Percentiles rank a stretch among this genome's conserved stretches.
These are phyloP conservation scores for Magallana nippona DNA, from an alignment of 2,888 invertebrate genomes.

Conservation along the genomic window DNA sequence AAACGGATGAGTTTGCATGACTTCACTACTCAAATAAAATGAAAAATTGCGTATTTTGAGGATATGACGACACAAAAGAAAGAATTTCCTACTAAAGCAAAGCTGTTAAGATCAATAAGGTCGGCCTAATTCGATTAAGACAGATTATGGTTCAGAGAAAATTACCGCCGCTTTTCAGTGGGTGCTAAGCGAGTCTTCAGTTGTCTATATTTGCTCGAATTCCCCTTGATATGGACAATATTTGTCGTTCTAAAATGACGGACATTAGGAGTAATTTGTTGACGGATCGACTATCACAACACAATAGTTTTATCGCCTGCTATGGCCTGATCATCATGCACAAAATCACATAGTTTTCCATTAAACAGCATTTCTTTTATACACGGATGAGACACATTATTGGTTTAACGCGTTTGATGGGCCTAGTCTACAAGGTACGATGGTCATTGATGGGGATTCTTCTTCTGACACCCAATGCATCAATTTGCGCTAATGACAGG, in stretches of 20 bases:
- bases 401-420: slow-evolving; percentile 16
- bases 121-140: slow-evolving; percentile 16
- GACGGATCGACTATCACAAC: slow-evolving; percentile 30
- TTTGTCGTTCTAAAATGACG: slow-evolving; percentile 17
- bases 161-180: slow-evolving; percentile 4
- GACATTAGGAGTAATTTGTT: slow-evolving; percentile 23
- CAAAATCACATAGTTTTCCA: slow-evolving; percentile 29
- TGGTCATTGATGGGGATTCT: not conserved
- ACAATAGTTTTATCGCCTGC: slow-evolving; percentile 33
- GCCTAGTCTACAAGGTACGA: slow-evolving; percentile 9
- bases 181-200: slow-evolving; percentile 6
- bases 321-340: slow-evolving; percentile 14
- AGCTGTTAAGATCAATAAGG: not conserved
- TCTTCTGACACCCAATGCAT: slow-evolving; percentile 26
- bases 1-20: no score
- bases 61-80: not conserved
- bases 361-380: slow-evolving; percentile 14
- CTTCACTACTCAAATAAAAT: no score
- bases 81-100: not conserved
- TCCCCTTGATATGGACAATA: slow-evolving; percentile 7
- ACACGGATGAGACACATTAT: not conserved
- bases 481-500: slow-evolving; percentile 36
- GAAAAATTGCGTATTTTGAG: not conserved
- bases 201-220: slow-evolving; percentile 8
- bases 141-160: slow-evolving; percentile 11